These are phyloP conservation scores for Tetramorium alpestre DNA, from an alignment of 1,140 invertebrate species.

Conservation along the genomic window DNA sequence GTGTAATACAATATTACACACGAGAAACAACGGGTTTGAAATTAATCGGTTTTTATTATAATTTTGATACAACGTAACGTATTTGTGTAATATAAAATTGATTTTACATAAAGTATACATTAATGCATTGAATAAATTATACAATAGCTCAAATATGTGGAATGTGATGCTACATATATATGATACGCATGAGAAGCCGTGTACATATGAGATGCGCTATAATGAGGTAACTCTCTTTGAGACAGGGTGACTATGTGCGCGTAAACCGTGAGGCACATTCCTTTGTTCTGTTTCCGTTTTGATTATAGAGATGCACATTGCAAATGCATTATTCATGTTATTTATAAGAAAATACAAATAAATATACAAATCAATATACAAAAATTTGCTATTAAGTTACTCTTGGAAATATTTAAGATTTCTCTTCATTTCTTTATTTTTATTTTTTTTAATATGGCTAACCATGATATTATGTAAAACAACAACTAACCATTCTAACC, in stretches of 20 bases:
- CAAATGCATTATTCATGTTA: constrained; percentile 1
- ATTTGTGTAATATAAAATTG: constrained; percentile 9
- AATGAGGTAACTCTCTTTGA: constrained; percentile 34
- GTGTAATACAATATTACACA: neutral
- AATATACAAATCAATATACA: neutral
- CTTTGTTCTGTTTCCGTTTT: constrained; percentile 6
- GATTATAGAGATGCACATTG: neutral
- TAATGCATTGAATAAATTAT: constrained; percentile 28
- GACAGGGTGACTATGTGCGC: neutral
- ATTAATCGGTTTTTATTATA: neutral
- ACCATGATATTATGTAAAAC: neutral
- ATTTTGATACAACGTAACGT: neutral
- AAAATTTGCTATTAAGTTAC: neutral
- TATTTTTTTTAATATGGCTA: neutral
- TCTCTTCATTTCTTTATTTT: neutral
- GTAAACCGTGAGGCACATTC: neutral
- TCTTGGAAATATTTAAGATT: neutral
- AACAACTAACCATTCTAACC: neutral
- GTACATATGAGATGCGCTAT: neutral
- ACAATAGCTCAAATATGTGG: neutral
- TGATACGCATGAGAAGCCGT: constrained; percentile 13
- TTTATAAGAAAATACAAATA: neutral
- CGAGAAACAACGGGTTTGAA: neutral
- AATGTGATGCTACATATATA: neutral
- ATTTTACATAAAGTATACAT: constrained; percentile 14